Percentiles rank a stretch among this genome's conserved stretches.
phyloP scores from a whole-genome alignment of 2,113 vertebrate species.

The Gymnocephalus cernua region DNA sequence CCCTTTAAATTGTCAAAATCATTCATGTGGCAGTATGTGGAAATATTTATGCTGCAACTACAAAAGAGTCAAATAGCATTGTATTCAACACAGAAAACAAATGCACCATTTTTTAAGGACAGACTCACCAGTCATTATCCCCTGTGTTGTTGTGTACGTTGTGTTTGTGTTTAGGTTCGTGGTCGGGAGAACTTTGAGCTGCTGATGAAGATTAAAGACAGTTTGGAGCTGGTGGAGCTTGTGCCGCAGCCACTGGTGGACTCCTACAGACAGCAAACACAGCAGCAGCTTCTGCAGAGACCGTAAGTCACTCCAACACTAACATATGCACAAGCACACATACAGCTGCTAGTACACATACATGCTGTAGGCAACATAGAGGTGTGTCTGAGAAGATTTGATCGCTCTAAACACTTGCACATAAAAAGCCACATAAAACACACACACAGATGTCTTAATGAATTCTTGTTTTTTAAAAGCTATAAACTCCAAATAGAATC shows the following conservation, averaged over 20 bases:
- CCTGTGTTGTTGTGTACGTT: background rate
- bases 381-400: background rate
- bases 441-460: no score
- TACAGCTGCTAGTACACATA: background rate
- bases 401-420: background rate
- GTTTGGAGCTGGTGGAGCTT: slow-evolving; percentile 94
- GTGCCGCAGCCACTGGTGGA: slow-evolving; percentile 94
- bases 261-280: slow-evolving; percentile 94
- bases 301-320: slow-evolving; percentile 87
- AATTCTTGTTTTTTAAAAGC: no score
- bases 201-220: slow-evolving; percentile 98
- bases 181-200: slow-evolving; percentile 97
- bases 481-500: background rate
- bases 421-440: background rate
- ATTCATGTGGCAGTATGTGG: background rate
- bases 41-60: background rate
- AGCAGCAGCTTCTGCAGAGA: slow-evolving; percentile 95
- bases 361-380: background rate
- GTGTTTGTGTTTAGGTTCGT: slow-evolving; percentile 86
- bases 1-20: background rate
- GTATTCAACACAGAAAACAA: slow-evolving; percentile 7
- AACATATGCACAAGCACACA: slow-evolving; percentile 14
- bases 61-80: background rate
- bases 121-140: background rate
- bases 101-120: background rate